Conservation (phyloP, 2,113 vertebrate species). For the Perca flavescens region DNA sequence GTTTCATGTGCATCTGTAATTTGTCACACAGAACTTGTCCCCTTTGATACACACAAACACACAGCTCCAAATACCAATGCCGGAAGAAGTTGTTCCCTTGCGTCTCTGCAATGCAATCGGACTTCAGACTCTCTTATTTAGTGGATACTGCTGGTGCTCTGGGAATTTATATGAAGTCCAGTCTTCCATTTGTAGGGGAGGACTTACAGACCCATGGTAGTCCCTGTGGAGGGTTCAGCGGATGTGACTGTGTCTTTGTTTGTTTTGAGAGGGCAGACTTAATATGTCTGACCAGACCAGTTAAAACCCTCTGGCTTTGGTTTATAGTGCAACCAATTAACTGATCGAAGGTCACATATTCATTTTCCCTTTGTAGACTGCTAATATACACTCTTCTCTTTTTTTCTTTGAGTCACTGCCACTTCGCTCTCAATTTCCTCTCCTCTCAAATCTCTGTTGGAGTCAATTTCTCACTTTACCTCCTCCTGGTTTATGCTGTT, state of each 20-base stretch:
- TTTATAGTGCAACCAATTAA: neutral
- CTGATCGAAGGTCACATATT: constrained; percentile 19
- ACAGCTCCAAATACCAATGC: constrained; percentile 27
- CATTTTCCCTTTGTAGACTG: neutral
- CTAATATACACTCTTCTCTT: neutral
- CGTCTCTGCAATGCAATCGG: constrained; percentile 5
- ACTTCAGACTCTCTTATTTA: constrained; percentile 38
- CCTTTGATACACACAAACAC: constrained; percentile 1
- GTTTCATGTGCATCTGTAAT: constrained; percentile 34
- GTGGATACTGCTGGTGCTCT: constrained; percentile 7
- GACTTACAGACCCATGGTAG: neutral
- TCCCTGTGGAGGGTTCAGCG: constrained; percentile 5
- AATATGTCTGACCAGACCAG: constrained; percentile 10
- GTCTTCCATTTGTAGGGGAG: constrained; percentile 6
- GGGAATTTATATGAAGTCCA: constrained; percentile 7
- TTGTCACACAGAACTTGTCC: constrained; percentile 41
- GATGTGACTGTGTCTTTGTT: constrained; percentile 12
- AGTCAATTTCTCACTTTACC: neutral
- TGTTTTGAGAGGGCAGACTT: constrained; percentile 28
- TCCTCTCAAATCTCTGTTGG: constrained; percentile 2
- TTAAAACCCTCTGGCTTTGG: constrained; percentile 13
- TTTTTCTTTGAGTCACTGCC: neutral
- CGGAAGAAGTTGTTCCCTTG: neutral
- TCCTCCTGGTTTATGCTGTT: constrained; percentile 12
- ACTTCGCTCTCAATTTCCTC: neutral